phyloP scores from a whole-genome alignment of 1,140 invertebrate species.

The Drosophila auraria region DNA sequence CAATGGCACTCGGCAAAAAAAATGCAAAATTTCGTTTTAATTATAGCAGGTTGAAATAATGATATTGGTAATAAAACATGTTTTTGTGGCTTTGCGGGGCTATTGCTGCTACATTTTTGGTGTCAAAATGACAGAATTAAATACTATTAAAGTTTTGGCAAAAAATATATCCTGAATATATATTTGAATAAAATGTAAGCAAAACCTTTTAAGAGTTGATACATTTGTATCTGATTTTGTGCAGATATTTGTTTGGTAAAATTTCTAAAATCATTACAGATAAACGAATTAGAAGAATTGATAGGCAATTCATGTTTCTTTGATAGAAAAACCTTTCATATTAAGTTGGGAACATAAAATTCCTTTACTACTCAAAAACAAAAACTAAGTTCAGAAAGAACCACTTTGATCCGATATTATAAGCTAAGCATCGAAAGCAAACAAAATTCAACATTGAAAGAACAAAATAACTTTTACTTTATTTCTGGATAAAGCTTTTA shows the following conservation, averaged over 20 bases:
- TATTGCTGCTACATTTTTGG: neutral
- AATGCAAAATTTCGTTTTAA: constrained; percentile 2
- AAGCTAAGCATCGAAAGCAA: too few relatives aligned
- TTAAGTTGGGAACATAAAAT: neutral
- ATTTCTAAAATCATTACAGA: neutral
- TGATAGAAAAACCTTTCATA: neutral
- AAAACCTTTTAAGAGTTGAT: neutral
- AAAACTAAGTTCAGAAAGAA: too few relatives aligned
- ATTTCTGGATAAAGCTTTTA: too few relatives aligned
- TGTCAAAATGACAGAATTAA: neutral
- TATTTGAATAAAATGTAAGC: neutral
- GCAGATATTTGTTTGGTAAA: neutral
- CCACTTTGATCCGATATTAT: too few relatives aligned
- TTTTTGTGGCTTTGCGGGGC: neutral
- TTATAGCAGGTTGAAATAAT: neutral
- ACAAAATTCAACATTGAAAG: too few relatives aligned
- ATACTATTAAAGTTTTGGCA: neutral
- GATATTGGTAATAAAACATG: neutral
- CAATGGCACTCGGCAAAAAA: constrained; percentile 1
- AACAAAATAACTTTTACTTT: too few relatives aligned
- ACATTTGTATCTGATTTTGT: neutral
- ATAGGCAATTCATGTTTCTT: too few relatives aligned
- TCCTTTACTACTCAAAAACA: too few relatives aligned
- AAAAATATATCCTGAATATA: too few relatives aligned
- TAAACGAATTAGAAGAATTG: neutral